phyloP scores from a whole-genome alignment of 2,888 invertebrate genomes.

The Ormyrus labotus region DNA sequence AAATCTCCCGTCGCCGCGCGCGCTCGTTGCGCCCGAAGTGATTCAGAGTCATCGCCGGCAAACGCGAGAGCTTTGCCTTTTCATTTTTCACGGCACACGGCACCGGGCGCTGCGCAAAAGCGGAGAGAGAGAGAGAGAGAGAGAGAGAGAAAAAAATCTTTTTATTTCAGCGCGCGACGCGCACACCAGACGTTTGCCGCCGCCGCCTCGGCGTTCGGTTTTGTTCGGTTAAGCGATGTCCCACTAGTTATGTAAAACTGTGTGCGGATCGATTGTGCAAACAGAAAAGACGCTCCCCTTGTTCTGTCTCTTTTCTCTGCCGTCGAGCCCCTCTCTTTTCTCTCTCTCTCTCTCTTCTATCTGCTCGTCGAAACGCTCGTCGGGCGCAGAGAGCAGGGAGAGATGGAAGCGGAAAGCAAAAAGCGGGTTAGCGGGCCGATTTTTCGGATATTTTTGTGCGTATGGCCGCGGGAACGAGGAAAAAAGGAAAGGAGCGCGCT shows the following conservation, averaged over 20 bases:
- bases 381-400: constrained; percentile 5
- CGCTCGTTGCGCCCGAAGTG: too few species aligned
- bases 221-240: constrained; percentile 48
- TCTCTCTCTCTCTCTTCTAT: constrained; percentile 18
- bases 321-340: background rate
- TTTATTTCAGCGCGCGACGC: background rate
- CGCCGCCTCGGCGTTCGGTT: constrained; percentile 16
- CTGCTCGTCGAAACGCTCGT: background rate
- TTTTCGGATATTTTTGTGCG: constrained; percentile 3
- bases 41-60: too few species aligned
- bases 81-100: constrained; percentile 3
- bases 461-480: constrained; percentile 24
- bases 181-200: constrained; percentile 16
- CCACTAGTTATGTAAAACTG: constrained; percentile 62
- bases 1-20: too few species aligned
- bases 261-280: constrained; percentile 68
- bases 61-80: background rate
- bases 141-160: background rate
- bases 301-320: background rate
- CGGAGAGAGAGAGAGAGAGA: background rate
- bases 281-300: constrained; percentile 60
- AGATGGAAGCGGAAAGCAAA: constrained; percentile 21
- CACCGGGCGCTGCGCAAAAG: background rate
- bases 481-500: too few species aligned
- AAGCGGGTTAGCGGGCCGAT: constrained; percentile 51